Conservation (phyloP, 2,797 vertebrate genomes). For the Aldrovandia affinis region DNA sequence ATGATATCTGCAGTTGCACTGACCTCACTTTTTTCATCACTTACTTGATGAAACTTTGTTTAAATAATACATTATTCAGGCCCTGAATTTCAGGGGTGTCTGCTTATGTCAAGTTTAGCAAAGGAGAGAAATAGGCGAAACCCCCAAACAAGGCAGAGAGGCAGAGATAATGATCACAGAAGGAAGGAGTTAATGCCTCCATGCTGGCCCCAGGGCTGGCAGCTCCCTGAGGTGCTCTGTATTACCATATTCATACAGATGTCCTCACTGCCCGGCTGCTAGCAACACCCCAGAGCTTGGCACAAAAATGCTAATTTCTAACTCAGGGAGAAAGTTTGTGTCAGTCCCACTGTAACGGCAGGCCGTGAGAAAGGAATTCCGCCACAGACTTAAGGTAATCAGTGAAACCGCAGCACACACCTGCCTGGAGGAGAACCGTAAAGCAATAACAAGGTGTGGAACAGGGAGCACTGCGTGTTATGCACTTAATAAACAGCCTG, state of each 20-base stretch:
- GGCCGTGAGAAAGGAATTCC: neutral
- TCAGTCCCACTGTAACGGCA: neutral
- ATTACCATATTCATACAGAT: neutral
- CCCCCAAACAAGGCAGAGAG: neutral
- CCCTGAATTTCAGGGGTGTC: no score
- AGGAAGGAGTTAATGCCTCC: neutral
- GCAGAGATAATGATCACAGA: constrained; percentile 47
- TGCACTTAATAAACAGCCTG: constrained; percentile 8
- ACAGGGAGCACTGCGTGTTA: neutral
- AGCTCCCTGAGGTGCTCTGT: neutral
- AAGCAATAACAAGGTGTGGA: neutral
- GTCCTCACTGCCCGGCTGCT: neutral
- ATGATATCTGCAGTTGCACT: neutral
- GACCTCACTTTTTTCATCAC: neutral
- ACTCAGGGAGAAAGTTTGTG: neutral
- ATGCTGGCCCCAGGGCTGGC: neutral
- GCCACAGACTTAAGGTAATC: neutral
- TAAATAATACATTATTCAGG: constrained; percentile 16
- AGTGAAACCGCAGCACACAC: neutral
- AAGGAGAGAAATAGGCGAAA: constrained; percentile 31
- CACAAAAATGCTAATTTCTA: neutral
- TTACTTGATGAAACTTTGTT: neutral
- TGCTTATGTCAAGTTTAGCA: constrained; percentile 9
- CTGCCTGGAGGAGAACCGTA: neutral
- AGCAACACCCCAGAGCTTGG: neutral